Percentiles rank a stretch among this genome's conserved stretches.
phyloP scores from a whole-genome alignment of 2,113 vertebrate species.

The Trinectes maculatus region DNA sequence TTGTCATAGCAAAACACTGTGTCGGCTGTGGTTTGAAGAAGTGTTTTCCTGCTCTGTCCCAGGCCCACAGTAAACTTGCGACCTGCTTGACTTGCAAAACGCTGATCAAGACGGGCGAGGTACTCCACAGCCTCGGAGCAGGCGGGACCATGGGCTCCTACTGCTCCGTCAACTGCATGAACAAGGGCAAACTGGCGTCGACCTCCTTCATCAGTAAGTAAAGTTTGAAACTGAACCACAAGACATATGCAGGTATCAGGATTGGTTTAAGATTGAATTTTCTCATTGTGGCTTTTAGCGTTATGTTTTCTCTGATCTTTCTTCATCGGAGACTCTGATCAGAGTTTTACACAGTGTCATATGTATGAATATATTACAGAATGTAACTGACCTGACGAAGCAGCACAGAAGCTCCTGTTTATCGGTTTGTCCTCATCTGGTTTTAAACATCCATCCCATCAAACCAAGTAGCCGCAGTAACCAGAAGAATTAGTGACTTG shows the following conservation, averaged over 20 bases:
- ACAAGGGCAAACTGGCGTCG: conserved; percentile 88
- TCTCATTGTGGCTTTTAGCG: no score
- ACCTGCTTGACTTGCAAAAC: conserved; percentile 92
- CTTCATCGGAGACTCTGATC: no score
- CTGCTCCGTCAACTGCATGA: conserved; percentile 95
- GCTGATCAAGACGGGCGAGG: conserved; percentile 94
- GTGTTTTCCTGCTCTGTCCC: conserved; percentile 26
- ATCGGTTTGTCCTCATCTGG: neutral
- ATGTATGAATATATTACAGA: no score
- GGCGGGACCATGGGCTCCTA: conserved; percentile 92
- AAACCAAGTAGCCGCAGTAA: no score
- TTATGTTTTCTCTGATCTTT: no score
- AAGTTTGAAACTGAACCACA: neutral
- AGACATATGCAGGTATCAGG: neutral
- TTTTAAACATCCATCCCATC: neutral
- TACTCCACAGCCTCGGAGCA: conserved; percentile 91
- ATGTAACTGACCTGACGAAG: neutral
- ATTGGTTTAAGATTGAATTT: neutral
- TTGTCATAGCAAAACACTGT: no score
- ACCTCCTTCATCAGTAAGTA: conserved; percentile 72
- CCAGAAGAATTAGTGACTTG: no score
- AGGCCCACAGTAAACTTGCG: conserved; percentile 94
- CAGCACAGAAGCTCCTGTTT: neutral
- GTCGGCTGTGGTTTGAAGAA: neutral
- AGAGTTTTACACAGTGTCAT: no score